Percentiles rank a stretch among this genome's conserved stretches.
Evolutionary conservation across 2,888 invertebrate genomes (phyloP).

Genomic region (Prosapia bicincta): DNA sequence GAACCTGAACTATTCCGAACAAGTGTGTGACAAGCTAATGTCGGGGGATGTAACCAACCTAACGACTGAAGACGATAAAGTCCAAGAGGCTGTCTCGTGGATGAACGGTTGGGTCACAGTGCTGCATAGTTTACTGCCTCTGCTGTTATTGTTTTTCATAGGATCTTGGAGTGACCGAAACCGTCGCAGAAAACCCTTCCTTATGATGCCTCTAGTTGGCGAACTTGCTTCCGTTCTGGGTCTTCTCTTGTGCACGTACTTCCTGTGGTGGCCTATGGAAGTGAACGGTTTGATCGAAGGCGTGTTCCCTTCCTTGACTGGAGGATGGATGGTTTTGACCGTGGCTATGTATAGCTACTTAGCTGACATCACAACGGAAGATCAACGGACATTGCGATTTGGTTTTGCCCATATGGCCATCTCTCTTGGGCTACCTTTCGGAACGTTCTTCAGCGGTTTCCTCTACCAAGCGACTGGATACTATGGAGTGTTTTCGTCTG

Average conservation of each 20-base stretch:
- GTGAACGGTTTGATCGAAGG: conserved; percentile 34
- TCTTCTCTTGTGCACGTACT: conserved; percentile 32
- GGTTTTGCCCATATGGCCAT: conserved; percentile 33
- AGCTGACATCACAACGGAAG: conserved; percentile 30
- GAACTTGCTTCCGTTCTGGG: conserved; percentile 32
- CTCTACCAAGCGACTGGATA: conserved; percentile 28
- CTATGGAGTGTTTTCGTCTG: conserved; percentile 30
- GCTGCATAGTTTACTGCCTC: conserved; percentile 26
- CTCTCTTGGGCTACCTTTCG: conserved; percentile 29
- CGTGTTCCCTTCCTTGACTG: conserved; percentile 33
- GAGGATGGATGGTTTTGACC: conserved; percentile 34
- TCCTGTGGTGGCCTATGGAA: conserved; percentile 33
- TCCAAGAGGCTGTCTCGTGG: conserved; percentile 22
- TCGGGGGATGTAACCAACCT: not conserved
- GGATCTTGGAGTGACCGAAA: conserved; percentile 35
- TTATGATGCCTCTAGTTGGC: conserved; percentile 32
- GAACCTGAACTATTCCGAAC: conserved; percentile 21
- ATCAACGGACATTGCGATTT: conserved; percentile 33
- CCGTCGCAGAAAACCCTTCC: conserved; percentile 31
- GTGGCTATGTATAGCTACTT: conserved; percentile 35
- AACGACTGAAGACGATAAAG: conserved; percentile 16
- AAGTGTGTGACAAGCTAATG: conserved; percentile 26
- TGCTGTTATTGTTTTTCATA: conserved; percentile 26
- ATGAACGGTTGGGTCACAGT: conserved; percentile 32
- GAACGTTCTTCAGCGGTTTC: conserved; percentile 27